Evolutionary conservation across 1,140 invertebrate species (phyloP), one percentile per base, ranked within the genome.

Genomic region (Sycophila sp.): DNA sequence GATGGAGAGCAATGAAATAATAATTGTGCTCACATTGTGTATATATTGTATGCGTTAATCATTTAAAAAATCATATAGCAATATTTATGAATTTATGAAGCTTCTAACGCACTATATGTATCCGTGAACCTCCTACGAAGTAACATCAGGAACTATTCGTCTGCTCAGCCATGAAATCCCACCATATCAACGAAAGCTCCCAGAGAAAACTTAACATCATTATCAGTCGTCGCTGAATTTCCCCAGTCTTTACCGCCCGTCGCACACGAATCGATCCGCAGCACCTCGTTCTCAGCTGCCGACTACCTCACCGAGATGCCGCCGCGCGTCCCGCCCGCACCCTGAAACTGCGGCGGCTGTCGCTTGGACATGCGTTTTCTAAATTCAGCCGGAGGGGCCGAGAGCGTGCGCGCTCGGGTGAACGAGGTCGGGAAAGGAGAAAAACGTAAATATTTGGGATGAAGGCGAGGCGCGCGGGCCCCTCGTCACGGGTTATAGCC

Each of bases 381-480:
- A 64, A 51, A 36, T 64, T 36, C 28, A 32, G 42, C 10, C 59
- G 40, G 22, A 47, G 8, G 36, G 13, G 17, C n/a, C n/a, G n/a
- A 22, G 3, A 10, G 17, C 49, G 34, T 34, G 4, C 7, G 4
- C 4, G 30, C 60, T 22, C 10, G 42, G 15, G 10, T 22, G 36
- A 38, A 26, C 22, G n/a, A 45, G 38, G 49, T 53, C 49, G 49
- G n/a, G 13, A 30, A 53, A 53, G 47, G 26, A 53, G 26, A 34
- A 22, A 56, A 56, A 42, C 22, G 64, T 56, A 56, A 66, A 66
- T 66, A 66, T 66, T 66, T 56, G 24, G 64, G 51, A 36, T 66
- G n/a, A 32, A 40, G 10, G 34, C 6, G 28, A 32, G 2, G 10
- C 5, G n/a, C n/a, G n/a, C 24, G 49, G 17, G 26, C 15, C 10